Conservation (phyloP, 2,888 invertebrate species). For the Fragum fragum region DNA sequence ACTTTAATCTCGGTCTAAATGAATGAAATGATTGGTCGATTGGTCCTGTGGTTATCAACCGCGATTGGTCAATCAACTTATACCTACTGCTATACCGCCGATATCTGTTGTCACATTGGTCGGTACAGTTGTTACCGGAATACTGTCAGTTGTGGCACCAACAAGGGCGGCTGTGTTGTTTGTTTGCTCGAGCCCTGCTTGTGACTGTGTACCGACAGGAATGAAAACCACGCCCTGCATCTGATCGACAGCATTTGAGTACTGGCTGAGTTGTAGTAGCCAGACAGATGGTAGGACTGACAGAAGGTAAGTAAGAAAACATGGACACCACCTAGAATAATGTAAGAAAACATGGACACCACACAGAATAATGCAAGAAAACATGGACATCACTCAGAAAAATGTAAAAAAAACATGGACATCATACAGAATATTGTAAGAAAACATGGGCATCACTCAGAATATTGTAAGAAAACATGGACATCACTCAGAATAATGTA, state of each 20-base stretch:
- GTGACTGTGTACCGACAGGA: not conserved
- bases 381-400: no score
- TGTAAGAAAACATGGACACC: no score
- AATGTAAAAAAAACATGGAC: conserved; percentile 73
- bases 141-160: not conserved
- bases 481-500: conserved; percentile 71
- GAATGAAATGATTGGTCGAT: no score
- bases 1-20: no score
- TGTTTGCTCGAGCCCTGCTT: not conserved
- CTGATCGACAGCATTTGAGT: conserved; percentile 32
- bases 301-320: conserved; percentile 73
- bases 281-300: conserved; percentile 73
- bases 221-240: not conserved
- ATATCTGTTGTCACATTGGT: not conserved
- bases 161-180: not conserved
- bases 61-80: no score
- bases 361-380: no score
- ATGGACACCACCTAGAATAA: conserved; percentile 75
- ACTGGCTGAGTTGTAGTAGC: conserved; percentile 71
- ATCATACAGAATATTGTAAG: conserved; percentile 64
- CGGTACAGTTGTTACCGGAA: not conserved
- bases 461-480: conserved; percentile 74
- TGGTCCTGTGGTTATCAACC: no score
- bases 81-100: conserved; percentile 8
- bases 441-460: no score